These are phyloP conservation scores for Syrmaticus mikado DNA, from an alignment of 2,113 vertebrate species.

Conservation along the genomic window DNA sequence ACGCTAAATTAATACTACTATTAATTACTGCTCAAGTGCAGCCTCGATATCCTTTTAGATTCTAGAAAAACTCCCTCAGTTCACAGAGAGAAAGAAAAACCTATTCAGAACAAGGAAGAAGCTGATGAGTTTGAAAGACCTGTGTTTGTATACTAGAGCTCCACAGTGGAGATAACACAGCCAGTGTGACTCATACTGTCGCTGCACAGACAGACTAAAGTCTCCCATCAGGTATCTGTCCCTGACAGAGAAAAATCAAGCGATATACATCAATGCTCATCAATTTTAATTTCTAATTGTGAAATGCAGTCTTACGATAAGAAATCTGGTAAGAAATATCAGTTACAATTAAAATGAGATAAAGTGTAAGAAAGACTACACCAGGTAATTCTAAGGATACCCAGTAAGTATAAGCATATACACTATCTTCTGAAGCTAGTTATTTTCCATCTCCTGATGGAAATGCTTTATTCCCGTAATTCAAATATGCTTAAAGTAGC, in stretches of 20 bases:
- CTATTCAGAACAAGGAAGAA: not conserved
- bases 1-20: rapidly evolving
- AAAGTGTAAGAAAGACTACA: not conserved
- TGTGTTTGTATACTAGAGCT: not conserved
- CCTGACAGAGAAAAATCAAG: not conserved
- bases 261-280: not conserved
- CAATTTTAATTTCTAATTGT: not conserved
- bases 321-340: not conserved
- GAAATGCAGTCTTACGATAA: not conserved
- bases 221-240: not conserved
- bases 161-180: rapidly evolving
- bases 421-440: not conserved
- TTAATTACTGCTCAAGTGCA: not conserved
- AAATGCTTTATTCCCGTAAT: too few species aligned
- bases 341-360: not conserved
- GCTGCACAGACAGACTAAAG: not conserved
- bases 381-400: not conserved
- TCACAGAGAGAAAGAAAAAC: rapidly evolving
- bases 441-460: too few species aligned
- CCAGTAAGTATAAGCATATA: not conserved
- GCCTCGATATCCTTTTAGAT: not conserved
- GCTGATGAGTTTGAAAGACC: not conserved
- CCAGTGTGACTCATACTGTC: not conserved
- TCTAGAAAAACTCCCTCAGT: not conserved
- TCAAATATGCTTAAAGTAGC: not conserved